These are phyloP conservation scores for Tenthredo notha DNA, from an alignment of 2,888 invertebrate species.

Conservation along the genomic window DNA sequence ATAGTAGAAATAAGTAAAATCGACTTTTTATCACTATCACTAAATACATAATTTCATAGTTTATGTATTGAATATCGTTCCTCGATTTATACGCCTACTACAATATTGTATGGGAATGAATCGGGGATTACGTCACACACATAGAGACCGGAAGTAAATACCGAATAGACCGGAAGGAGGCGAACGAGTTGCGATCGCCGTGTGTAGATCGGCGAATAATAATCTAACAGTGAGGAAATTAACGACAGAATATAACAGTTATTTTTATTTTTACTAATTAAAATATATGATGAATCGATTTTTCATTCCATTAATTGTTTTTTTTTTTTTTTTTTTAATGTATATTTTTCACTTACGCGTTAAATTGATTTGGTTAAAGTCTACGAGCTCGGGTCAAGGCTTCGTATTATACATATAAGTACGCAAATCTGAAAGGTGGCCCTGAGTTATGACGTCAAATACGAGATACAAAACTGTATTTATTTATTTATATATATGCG, in stretches of 20 bases:
- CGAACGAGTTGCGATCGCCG: slow-evolving; percentile 10
- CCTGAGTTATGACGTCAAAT: background rate
- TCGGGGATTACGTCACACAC: background rate
- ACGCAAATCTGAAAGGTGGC: background rate
- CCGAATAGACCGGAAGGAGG: slow-evolving; percentile 42
- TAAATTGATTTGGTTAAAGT: background rate
- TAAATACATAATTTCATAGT: background rate
- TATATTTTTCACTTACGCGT: background rate
- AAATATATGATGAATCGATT: background rate
- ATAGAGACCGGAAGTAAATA: slow-evolving; percentile 32
- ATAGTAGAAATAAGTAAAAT: background rate
- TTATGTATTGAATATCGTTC: background rate
- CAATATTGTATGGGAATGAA: background rate
- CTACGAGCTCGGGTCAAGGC: background rate
- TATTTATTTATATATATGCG: background rate
- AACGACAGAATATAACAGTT: background rate
- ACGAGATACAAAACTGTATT: background rate
- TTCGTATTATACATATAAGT: background rate
- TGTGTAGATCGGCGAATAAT: slow-evolving; percentile 17
- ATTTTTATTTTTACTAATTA: background rate
- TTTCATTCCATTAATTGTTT: background rate
- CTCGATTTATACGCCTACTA: background rate
- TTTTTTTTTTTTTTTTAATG: background rate
- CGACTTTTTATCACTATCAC: background rate
- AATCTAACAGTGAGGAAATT: background rate